Evolutionary conservation across 2,888 invertebrate genomes (phyloP).

Genomic region (Dolichomitus sp.): DNA sequence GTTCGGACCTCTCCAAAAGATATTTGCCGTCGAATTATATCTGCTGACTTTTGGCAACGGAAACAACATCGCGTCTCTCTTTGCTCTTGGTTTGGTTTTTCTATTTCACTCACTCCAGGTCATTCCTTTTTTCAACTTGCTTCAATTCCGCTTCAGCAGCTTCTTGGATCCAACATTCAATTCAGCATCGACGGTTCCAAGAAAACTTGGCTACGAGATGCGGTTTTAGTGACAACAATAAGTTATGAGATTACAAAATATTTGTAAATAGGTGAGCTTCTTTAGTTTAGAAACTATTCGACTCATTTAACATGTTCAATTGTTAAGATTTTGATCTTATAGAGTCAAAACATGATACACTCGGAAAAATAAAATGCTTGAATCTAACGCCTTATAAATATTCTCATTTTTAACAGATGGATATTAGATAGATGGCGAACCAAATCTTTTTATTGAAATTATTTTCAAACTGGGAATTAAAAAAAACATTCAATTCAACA

Average conservation of each 20-base stretch:
- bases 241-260: neutral
- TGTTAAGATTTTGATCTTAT: neutral
- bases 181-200: neutral
- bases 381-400: too few species aligned
- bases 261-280: neutral
- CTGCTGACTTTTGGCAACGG: conserved; percentile 36
- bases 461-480: too few species aligned
- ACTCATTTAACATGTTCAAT: neutral
- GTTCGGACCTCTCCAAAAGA: conserved; percentile 27
- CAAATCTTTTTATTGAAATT: too few species aligned
- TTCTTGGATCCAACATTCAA: neutral
- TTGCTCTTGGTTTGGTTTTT: neutral
- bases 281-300: neutral
- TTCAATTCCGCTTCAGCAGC: neutral
- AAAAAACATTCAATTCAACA: too few species aligned
- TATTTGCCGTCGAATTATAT: conserved; percentile 46
- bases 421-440: too few species aligned
- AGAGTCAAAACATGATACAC: neutral
- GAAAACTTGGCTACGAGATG: neutral
- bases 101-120: neutral
- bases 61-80: conserved; percentile 4
- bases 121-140: neutral
- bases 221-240: neutral
- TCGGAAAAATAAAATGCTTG: too few species aligned
- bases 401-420: too few species aligned